Percentiles rank a stretch among this genome's conserved stretches.
These are phyloP conservation scores for Pseudochirops corinnae DNA, from an alignment of 2,797 vertebrate genomes.

Conservation along the genomic window DNA sequence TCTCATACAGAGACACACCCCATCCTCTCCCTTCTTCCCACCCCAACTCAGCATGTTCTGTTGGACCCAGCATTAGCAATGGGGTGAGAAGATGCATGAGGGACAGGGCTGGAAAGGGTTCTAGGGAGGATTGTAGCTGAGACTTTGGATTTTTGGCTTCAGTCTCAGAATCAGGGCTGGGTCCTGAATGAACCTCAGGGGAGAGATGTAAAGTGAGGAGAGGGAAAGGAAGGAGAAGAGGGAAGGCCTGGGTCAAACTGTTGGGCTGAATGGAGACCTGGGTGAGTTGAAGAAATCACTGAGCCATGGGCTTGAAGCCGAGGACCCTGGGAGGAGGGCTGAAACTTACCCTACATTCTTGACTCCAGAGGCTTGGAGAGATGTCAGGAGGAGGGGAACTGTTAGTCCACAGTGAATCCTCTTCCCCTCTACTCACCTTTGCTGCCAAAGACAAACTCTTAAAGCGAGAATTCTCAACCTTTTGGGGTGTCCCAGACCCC, in stretches of 20 bases:
- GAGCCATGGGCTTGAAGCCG: background rate
- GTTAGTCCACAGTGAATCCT: background rate
- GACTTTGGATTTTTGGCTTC: background rate
- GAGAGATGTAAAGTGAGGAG: background rate
- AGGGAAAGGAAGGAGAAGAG: background rate
- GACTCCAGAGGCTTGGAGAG: background rate
- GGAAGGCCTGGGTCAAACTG: background rate
- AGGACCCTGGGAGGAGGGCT: background rate
- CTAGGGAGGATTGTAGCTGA: conserved; percentile 24
- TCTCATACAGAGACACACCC: background rate
- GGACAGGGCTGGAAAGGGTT: background rate
- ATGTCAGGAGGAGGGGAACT: background rate
- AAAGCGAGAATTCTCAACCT: conserved; percentile 3
- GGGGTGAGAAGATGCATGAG: background rate
- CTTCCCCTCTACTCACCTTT: background rate
- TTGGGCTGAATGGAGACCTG: background rate
- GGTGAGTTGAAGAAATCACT: background rate
- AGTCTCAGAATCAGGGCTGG: conserved; percentile 23
- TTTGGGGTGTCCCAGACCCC: background rate
- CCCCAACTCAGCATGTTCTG: background rate
- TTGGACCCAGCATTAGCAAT: background rate
- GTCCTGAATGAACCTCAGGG: conserved; percentile 29
- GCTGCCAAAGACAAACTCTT: conserved; percentile 34
- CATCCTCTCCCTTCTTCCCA: background rate
- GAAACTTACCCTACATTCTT: conserved; percentile 22